Percentiles rank a stretch among this genome's conserved stretches.
Conservation (phyloP, 2,113 vertebrate species). For the Anoura caudifer region DNA sequence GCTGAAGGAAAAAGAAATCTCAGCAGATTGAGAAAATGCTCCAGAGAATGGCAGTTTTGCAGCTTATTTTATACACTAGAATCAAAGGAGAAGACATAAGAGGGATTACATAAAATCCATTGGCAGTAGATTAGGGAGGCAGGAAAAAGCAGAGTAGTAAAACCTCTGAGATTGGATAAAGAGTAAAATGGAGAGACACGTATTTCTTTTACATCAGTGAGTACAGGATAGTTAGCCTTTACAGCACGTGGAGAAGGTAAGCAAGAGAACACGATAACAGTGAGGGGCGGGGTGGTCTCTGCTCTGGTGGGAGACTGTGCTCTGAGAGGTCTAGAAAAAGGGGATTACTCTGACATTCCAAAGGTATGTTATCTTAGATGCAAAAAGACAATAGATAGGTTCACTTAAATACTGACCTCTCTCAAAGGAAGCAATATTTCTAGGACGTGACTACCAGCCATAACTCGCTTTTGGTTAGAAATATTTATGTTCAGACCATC, state of each 20-base stretch:
- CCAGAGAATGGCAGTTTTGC: neutral
- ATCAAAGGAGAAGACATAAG: neutral
- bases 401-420: neutral
- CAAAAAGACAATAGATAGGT: neutral
- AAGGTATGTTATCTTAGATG: neutral
- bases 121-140: neutral
- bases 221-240: neutral
- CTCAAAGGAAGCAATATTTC: neutral
- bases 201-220: neutral
- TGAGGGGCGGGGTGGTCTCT: neutral
- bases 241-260: neutral
- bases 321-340: neutral
- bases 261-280: neutral
- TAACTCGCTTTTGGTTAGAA: neutral
- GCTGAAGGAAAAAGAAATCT: neutral
- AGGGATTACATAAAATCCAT: neutral
- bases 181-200: neutral
- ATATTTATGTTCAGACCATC: neutral
- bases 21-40: neutral
- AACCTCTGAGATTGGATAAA: neutral
- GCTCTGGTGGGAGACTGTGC: neutral
- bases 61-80: neutral
- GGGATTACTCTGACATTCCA: neutral
- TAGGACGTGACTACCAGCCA: neutral
- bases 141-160: neutral